Evolutionary conservation across 2,113 vertebrate genomes (phyloP).

Genomic region (Melanerpes formicivorus): DNA sequence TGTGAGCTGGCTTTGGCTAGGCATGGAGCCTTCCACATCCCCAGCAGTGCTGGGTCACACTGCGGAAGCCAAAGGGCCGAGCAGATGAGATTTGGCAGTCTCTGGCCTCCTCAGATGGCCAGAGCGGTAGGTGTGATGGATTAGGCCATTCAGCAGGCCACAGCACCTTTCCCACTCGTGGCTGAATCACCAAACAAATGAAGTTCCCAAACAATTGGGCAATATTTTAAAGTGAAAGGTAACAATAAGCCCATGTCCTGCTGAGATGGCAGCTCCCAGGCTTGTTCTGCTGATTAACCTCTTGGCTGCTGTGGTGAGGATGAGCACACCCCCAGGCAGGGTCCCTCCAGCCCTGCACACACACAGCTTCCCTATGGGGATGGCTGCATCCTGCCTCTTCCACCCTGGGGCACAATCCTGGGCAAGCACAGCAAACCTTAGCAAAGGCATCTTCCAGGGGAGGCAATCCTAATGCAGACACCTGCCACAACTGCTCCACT

Average conservation of each 20-base stretch:
- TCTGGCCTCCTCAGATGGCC: background rate
- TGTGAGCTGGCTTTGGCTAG: background rate
- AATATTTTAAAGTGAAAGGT: conserved; percentile 27
- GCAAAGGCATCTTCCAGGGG: background rate
- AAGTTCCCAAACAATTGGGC: background rate
- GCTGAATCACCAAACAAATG: background rate
- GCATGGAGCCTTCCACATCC: background rate
- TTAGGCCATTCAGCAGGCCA: background rate
- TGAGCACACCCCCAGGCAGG: background rate
- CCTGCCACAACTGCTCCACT: background rate
- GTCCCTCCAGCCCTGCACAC: background rate
- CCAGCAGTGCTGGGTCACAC: background rate
- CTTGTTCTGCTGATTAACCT: background rate
- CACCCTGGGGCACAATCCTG: background rate
- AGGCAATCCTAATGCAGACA: background rate
- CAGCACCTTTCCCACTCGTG: background rate
- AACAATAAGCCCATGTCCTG: conserved; percentile 1
- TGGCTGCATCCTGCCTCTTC: background rate
- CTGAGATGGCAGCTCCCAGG: background rate
- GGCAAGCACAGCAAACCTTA: background rate
- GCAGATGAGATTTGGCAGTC: background rate
- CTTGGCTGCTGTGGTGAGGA: background rate
- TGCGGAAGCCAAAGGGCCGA: background rate
- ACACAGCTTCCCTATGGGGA: background rate
- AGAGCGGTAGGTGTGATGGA: background rate